Evolutionary conservation across 1,140 invertebrate species (phyloP), one percentile per base, ranked within the genome.

Genomic region (Trichonephila clavipes): DNA sequence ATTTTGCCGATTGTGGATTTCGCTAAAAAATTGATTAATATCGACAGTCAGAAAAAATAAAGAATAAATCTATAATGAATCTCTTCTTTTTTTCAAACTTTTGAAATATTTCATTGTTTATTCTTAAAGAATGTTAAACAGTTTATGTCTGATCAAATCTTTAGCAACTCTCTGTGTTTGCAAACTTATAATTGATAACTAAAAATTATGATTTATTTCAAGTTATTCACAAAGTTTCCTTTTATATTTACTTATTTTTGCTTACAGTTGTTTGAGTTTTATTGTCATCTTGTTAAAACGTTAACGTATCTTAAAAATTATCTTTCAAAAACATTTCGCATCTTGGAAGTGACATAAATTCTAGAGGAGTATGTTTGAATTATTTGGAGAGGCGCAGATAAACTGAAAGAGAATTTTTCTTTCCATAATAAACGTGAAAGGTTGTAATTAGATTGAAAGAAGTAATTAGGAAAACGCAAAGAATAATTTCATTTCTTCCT

Each of bases 381-480:
- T 44, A 51, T 40, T 19, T 21, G 44, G 19, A 18, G 28, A 69
- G 66, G 40, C 81, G 34, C 81, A 19, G 34, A 82, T 24, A 51
- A 82, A 82, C 40, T 82, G 12, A 12, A 19, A 82, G 19, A 19
- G 34, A 82, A 21, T 82, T 82, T 82, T 82, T 82, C 6, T 82
- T 82, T 82, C 8, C 34, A 12, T 19, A 82, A 85, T 62, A 19
- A 34, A 64, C 62, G 21, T 64, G 59, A 87, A 87, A 24, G 8
- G 7, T 8, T 21, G 40, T 40, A 87, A 87, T 87, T 87, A 87
- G 58, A 64, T 21, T 18, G 21, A 44, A 19, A n/a, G n/a, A 51
- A 18, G 44, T 88, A 88, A 66, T 88, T 66, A 88, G 64, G 44
- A 88, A 88, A 44, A n/a, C 10, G 59, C 19, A 64, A 87, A 40